Evolutionary conservation across 1,140 invertebrate species (phyloP).

Genomic region (Ceratosolen solmsi): DNA sequence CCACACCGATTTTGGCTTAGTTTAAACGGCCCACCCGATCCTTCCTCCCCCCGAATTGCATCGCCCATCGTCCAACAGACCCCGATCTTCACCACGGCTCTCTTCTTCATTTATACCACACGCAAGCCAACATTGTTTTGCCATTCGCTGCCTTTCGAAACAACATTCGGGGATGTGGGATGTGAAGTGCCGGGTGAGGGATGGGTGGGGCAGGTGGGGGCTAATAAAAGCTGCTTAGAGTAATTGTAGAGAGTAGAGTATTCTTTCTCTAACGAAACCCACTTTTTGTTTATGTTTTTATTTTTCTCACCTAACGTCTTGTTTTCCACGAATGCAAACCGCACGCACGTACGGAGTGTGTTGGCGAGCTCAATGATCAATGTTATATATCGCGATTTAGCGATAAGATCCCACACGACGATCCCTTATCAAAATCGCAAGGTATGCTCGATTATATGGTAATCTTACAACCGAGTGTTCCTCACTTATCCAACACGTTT

Average conservation of each 20-base stretch:
- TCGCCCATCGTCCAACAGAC: neutral
- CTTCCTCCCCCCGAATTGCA: neutral
- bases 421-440: constrained; percentile 4
- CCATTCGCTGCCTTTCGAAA: constrained; percentile 25
- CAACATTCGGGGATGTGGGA: neutral
- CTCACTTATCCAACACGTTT: neutral
- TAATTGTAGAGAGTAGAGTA: neutral
- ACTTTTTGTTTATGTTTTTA: too few relatives aligned
- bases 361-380: neutral
- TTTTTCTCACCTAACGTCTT: neutral
- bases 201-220: too few relatives aligned
- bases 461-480: constrained; percentile 9
- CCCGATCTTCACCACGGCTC: neutral
- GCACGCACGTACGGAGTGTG: too few relatives aligned
- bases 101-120: too few relatives aligned
- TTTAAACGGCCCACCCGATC: constrained; percentile 59
- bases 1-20: constrained; percentile 78
- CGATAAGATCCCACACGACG: neutral
- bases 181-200: too few relatives aligned
- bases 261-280: neutral
- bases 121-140: neutral
- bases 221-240: neutral
- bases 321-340: neutral
- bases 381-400: neutral
- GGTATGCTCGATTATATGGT: neutral